Base-by-base conservation (phyloP, 2,888 invertebrate genomes). In the Drosophila stalkeri region DNA sequence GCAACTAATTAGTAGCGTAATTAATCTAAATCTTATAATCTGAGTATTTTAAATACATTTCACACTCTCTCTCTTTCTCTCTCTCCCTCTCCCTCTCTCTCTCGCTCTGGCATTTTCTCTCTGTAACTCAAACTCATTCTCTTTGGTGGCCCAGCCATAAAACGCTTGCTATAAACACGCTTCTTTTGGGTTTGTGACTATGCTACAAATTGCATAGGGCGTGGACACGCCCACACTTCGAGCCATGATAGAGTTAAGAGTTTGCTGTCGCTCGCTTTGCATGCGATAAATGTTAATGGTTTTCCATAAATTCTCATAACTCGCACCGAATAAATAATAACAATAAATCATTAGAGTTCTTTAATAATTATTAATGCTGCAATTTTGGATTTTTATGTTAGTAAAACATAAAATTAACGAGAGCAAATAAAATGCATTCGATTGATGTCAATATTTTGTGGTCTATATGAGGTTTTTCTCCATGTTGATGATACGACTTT, bases 251-350 rank as follows among this genome's bases (percentile, higher is more conserved):
- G 27, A 27, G 27, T 27, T 27, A 6, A 27, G 37, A 14, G 44
- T 9, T 31, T 31, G 44, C 14, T n/a, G 27, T 39, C 23, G n/a
- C 5, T n/a, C n/a, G 49, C 33, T n/a, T 8, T 43, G 68, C 57
- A 59, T 63, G 69, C 61, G 69, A 74, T 63, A 75, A 69, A 46
- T 49, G 69, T 46, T 46, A 60, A 64, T 74, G 70, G 69, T 63
- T 59, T 59, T 59, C 54, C 75, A 75, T 74, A 47, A 70, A 75
- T 73, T 57, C 51, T 57, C 51, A 65, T n/a, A 59, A 12, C 57
- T 57, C 43, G 55, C 49, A 60, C 56, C 16, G 46, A 39, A 60
- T 46, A 70, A 75, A 76, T 60, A 49, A 49, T 60, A 60, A 37
- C 16, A 23, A 59, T 56, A 75, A 75, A 75, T 75, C 71, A 72